Evolutionary conservation across 2,113 vertebrate species (phyloP).

Genomic region (Neomonachus schauinslandi): DNA sequence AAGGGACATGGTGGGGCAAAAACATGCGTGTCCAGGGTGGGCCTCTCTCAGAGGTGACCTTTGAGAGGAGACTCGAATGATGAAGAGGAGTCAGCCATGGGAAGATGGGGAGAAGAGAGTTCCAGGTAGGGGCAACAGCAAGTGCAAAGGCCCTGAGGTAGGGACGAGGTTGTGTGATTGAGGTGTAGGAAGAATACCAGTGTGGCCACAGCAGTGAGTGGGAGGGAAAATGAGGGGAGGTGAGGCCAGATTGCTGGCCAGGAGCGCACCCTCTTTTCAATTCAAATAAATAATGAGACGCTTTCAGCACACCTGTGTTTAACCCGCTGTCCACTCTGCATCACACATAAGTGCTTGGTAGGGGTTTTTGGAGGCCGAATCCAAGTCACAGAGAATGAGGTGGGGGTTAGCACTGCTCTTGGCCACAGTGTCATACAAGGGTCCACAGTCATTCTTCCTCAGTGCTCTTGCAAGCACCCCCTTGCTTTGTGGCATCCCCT

Average conservation of each 20-base stretch:
- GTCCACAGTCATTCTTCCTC: no score
- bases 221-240: not conserved
- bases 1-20: not conserved
- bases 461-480: not conserved
- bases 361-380: not conserved
- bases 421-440: not conserved
- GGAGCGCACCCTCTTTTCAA: not conserved
- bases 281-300: not conserved
- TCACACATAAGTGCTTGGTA: not conserved
- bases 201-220: not conserved
- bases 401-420: no score
- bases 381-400: not conserved
- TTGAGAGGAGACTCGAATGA: not conserved
- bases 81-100: not conserved
- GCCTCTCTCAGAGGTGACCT: not conserved
- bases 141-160: not conserved
- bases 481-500: not conserved
- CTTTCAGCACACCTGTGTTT: not conserved
- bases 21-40: not conserved
- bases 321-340: not conserved
- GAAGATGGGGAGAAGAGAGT: not conserved
- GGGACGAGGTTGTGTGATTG: rapidly evolving
- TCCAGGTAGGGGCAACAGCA: not conserved
- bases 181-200: not conserved
- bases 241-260: not conserved